phyloP scores from a whole-genome alignment of 2,113 vertebrate genomes.

The Strix uralensis region DNA sequence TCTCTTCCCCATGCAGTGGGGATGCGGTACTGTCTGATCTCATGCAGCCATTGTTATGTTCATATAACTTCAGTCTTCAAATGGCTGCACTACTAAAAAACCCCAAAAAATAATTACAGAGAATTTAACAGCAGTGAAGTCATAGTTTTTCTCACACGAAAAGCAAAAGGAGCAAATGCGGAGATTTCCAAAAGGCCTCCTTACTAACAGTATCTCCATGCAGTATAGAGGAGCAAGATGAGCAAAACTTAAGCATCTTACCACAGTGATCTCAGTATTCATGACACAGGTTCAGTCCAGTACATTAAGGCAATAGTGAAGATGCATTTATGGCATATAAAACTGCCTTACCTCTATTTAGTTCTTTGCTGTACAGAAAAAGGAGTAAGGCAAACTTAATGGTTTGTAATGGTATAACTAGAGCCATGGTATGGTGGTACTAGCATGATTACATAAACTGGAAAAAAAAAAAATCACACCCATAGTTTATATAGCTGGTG shows the following conservation, averaged over 20 bases:
- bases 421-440: not conserved
- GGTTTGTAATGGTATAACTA: not conserved
- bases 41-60: not conserved
- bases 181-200: not conserved
- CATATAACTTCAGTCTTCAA: not conserved
- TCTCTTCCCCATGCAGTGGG: not conserved
- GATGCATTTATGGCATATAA: not conserved
- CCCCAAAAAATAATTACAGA: not conserved
- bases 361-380: not conserved
- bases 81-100: not conserved
- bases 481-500: not conserved
- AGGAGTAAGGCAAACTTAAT: not conserved
- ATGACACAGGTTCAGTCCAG: not conserved
- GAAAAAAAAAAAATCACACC: not conserved
- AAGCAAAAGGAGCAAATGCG: not conserved
- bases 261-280: not conserved
- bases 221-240: not conserved
- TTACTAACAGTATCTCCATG: not conserved
- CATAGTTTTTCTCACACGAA: not conserved
- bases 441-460: not conserved
- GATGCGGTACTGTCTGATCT: not conserved
- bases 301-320: not conserved
- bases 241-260: not conserved
- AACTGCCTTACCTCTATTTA: not conserved
- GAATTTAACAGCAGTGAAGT: not conserved